Evolutionary conservation across 2,888 invertebrate species (phyloP).

Genomic region (Cepaea hortensis): DNA sequence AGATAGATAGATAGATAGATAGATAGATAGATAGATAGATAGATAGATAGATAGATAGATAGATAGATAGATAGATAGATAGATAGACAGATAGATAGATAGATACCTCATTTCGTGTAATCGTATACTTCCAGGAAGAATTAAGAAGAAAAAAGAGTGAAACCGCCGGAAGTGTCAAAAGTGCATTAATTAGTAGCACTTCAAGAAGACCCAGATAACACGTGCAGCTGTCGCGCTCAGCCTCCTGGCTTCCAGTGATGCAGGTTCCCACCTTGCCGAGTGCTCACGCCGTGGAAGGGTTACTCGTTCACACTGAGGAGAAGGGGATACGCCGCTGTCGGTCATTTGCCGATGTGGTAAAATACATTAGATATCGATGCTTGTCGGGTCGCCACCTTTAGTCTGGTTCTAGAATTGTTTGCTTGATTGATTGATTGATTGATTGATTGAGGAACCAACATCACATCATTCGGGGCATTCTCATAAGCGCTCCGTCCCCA

Average conservation of each 20-base stretch:
- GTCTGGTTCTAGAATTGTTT: too few relatives aligned
- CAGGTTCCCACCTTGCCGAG: not conserved
- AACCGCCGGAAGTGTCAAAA: slow-evolving; percentile 41
- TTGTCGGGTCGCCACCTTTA: too few relatives aligned
- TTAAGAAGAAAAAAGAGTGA: not conserved
- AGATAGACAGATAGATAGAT: not conserved
- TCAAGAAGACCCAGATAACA: not conserved
- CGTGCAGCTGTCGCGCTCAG: slow-evolving; percentile 21
- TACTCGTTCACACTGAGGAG: not conserved
- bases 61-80: too few relatives aligned
- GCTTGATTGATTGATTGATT: too few relatives aligned
- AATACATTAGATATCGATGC: too few relatives aligned
- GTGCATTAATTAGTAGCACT: slow-evolving; percentile 37
- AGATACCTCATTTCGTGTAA: not conserved
- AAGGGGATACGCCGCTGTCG: too few relatives aligned
- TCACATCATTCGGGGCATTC: too few relatives aligned
- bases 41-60: not conserved
- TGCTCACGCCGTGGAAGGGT: not conserved
- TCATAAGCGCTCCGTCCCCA: too few relatives aligned
- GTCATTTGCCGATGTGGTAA: too few relatives aligned
- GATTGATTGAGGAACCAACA: too few relatives aligned
- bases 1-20: slow-evolving; percentile 31
- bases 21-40: slow-evolving; percentile 31
- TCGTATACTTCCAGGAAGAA: not conserved
- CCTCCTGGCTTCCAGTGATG: not conserved